Conservation (phyloP, 2,113 vertebrate species). For the Forbesichthys agassizii region DNA sequence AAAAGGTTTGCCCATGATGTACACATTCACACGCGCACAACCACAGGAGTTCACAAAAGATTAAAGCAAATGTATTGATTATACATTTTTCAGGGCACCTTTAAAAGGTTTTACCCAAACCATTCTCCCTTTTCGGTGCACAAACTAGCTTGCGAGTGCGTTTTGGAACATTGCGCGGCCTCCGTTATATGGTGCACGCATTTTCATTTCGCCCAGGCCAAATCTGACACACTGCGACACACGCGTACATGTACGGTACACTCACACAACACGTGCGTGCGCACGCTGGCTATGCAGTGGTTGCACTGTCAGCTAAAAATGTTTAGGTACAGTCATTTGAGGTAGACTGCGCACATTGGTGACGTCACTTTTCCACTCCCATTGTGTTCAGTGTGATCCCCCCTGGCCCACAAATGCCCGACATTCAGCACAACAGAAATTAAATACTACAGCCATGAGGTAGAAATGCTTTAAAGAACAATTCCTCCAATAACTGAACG, state of each 20-base stretch:
- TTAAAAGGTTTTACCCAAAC: conserved; percentile 24
- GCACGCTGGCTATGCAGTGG: conserved; percentile 41
- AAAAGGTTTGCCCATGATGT: conserved; percentile 65
- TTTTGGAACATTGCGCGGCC: conserved; percentile 19
- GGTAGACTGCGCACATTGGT: conserved; percentile 94
- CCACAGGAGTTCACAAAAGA: conserved; percentile 76
- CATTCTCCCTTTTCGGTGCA: conserved; percentile 23
- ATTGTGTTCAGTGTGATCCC: conserved; percentile 20
- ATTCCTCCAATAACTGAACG: conserved; percentile 58
- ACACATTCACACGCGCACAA: conserved; percentile 61
- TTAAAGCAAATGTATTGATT: conserved; percentile 78
- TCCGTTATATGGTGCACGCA: conserved; percentile 16
- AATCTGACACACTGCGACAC: conserved; percentile 31
- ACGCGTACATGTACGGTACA: neutral
- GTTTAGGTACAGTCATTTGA: conserved; percentile 91
- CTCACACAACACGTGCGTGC: conserved; percentile 35
- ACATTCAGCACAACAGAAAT: conserved; percentile 91
- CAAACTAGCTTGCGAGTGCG: conserved; percentile 25
- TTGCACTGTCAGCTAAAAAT: conserved; percentile 78
- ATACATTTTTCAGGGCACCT: conserved; percentile 63
- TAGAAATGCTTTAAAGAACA: conserved; percentile 96
- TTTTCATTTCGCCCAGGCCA: conserved; percentile 16
- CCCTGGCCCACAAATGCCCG: conserved; percentile 85
- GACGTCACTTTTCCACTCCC: conserved; percentile 33
- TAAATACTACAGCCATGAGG: conserved; percentile 97